Conservation (phyloP, 1,140 invertebrate species). For the Eciton burchellii region DNA sequence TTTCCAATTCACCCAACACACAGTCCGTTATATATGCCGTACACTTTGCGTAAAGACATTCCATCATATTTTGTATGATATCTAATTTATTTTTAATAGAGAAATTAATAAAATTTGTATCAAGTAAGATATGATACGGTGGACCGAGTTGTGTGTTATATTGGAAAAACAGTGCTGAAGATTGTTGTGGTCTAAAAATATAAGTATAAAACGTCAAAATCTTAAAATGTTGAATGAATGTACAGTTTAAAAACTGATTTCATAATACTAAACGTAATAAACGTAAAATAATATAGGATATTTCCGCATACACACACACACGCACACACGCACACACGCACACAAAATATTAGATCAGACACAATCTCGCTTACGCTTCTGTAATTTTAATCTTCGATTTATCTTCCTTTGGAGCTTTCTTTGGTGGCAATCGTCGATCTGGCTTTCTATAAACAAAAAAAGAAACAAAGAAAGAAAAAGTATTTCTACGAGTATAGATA, state of each 20-base stretch:
- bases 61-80: constrained; percentile 99
- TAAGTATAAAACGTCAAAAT: constrained; percentile 65
- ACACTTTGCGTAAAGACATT: constrained; percentile 99
- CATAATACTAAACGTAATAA: no score
- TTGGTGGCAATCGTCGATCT: constrained; percentile 87
- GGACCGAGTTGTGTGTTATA: constrained; percentile 99
- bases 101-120: constrained; percentile 99
- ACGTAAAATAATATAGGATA: no score
- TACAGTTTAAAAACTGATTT: constrained; percentile 14
- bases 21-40: constrained; percentile 99
- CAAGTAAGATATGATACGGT: constrained; percentile 98
- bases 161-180: constrained; percentile 97
- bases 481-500: constrained; percentile 28
- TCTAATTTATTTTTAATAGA: constrained; percentile 99
- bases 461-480: constrained; percentile 59
- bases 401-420: constrained; percentile 88
- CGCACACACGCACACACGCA: no score
- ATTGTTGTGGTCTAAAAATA: constrained; percentile 90
- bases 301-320: no score
- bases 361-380: constrained; percentile 88
- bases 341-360: neutral
- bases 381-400: constrained; percentile 91
- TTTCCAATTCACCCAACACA: constrained; percentile 99
- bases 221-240: no score
- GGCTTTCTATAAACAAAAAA: constrained; percentile 86